Percentiles rank a stretch among this genome's conserved stretches.
Evolutionary conservation across 1,140 invertebrate genomes (phyloP).

Genomic region (Lepidotrigona ventralis): DNA sequence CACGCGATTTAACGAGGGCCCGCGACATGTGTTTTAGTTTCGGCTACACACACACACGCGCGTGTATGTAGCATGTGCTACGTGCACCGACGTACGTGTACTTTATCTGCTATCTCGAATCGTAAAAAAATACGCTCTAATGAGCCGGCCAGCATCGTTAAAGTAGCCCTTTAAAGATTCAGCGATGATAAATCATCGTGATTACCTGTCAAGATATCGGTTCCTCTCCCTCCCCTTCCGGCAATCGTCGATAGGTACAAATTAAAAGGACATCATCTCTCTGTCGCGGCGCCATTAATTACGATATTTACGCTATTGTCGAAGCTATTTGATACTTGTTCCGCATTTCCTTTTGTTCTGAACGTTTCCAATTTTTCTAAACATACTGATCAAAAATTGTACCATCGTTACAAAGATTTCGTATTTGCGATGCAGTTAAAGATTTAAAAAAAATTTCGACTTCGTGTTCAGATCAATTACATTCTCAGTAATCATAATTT

Average conservation of each 20-base stretch:
- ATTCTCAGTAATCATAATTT: not conserved
- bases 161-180: conserved; percentile 47
- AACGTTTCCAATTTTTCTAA: not conserved
- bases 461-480: not conserved
- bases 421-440: too few relatives aligned
- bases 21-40: conserved; percentile 40
- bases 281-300: conserved; percentile 5
- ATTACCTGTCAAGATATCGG: conserved; percentile 43
- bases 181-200: conserved; percentile 47
- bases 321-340: not conserved
- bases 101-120: conserved; percentile 41
- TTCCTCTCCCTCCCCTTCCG: conserved; percentile 2
- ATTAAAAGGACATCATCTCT: conserved; percentile 34
- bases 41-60: not conserved
- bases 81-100: not conserved
- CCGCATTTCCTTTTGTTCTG: not conserved
- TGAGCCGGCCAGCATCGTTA: conserved; percentile 46
- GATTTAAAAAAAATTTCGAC: too few relatives aligned
- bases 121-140: conserved; percentile 49
- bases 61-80: not conserved
- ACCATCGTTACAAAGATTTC: not conserved
- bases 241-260: conserved; percentile 27
- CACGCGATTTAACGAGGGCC: conserved; percentile 47
- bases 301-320: conserved; percentile 20
- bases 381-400: not conserved